Base-by-base conservation (phyloP, 2,113 vertebrate species). In the Oreochromis spilurus region DNA sequence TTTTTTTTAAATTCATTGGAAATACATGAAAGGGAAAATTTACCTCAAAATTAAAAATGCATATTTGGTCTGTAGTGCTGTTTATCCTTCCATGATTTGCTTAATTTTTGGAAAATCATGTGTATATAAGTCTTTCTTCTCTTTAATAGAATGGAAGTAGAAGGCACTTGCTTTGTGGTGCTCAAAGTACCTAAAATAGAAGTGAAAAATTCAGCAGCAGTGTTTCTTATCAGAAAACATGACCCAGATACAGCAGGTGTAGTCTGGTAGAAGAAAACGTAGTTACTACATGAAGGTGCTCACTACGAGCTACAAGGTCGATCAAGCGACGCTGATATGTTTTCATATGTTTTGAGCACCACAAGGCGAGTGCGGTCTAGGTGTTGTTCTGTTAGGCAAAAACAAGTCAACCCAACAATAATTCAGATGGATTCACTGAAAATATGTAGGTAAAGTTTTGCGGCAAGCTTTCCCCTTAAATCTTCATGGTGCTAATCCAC, bases 201-300 rank as follows among this genome's bases (percentile, higher is more conserved):
- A 13, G 9, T 52, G 72, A 77, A 52, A 31, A 52, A 77, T 31
- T 77, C 26, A 12, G 10, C 45, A 52, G 72, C 26, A 1, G 26
- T 13, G 45, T 52, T 77, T 52, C 26, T 77, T 52, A 9, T 77
- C 72, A 52, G 45, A 77, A 77, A 77, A 77, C 72, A 52, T 52
- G 72, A 77, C 72, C 45, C 45, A 52, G 26, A 77, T 77, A 34
- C 4, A 77, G 29, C 45, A 19, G 26, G 26, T 52, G 6, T 52
- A 52, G 10, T 1, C 45, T 50, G 16, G 45, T 31, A 31, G 16
- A 31, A 77, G 72, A 17, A 77, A 77, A 7, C 19, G 6, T 31
- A 52, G 17, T 31, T 52, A 31, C 10, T 77, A 13, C 43, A 52
- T 77, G 72, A 77, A 52, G 45, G 6, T 77, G 9, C 9, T 75